A percentile compares a stretch with the other conserved stretches of the same genome.
These are phyloP conservation scores for Actinia tenebrosa DNA, from an alignment of 64 coral and sea anemone species.

Conservation along the genomic window DNA sequence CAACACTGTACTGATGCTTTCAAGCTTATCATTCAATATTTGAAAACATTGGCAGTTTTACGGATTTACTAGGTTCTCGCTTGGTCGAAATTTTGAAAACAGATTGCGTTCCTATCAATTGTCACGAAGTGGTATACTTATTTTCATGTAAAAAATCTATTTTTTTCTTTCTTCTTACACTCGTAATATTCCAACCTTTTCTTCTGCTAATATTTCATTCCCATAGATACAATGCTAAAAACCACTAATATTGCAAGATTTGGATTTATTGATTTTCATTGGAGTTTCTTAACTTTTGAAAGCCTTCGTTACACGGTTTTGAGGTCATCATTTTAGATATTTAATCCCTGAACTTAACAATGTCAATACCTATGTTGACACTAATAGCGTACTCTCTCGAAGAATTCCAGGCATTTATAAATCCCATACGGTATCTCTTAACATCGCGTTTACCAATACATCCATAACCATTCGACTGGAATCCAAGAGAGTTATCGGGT, in stretches of 20 bases:
- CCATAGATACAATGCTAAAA: not conserved
- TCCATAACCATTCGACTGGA: not conserved
- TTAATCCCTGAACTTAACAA: not conserved
- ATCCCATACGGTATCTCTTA: not conserved
- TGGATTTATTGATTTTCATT: not conserved
- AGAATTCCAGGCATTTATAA: not conserved
- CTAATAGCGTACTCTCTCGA: not conserved
- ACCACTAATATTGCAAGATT: not conserved
- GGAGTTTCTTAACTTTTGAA: not conserved
- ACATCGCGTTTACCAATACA: not conserved
- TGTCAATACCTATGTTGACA: constrained; percentile 4
- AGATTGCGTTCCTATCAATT: not conserved
- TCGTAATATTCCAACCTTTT: not conserved
- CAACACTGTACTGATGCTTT: not conserved
- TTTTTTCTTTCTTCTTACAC: not conserved
- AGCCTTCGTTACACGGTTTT: not conserved
- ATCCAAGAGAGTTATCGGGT: not conserved
- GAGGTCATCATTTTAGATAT: not conserved
- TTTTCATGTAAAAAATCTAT: not conserved
- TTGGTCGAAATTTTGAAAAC: not conserved
- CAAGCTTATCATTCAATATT: not conserved
- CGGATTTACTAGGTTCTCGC: not conserved
- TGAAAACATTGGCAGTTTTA: not conserved
- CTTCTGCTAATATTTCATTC: not conserved
- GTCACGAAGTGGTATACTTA: not conserved